Percentiles rank a stretch among this genome's conserved stretches.
Evolutionary conservation across 1,140 invertebrate genomes (phyloP).

Genomic region (Oncopeltus fasciatus): DNA sequence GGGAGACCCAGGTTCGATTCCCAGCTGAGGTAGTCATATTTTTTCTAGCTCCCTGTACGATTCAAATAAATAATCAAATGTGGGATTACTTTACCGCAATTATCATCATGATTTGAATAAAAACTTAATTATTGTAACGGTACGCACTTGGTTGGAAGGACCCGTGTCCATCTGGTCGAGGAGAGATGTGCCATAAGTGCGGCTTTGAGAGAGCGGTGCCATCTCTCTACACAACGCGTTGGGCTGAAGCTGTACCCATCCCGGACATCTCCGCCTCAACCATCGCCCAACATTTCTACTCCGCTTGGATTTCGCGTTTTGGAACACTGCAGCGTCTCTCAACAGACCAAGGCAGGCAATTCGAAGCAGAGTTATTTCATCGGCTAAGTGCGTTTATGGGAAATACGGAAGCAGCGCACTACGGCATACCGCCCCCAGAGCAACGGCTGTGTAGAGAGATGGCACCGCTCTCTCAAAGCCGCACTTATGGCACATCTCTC

Average conservation of each 20-base stretch:
- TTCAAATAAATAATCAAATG: no score
- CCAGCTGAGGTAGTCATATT: no score
- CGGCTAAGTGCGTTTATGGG: neutral
- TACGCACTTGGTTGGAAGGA: no score
- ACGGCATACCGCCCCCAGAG: constrained; percentile 29
- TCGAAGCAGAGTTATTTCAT: neutral
- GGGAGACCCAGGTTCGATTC: no score
- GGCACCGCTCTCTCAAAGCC: constrained; percentile 31
- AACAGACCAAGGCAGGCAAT: neutral
- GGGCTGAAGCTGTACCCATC: neutral
- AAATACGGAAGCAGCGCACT: constrained; percentile 21
- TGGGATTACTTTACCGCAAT: no score
- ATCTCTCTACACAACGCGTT: neutral
- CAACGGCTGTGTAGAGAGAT: constrained; percentile 29
- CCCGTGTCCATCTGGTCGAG: no score
- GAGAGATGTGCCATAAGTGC: no score
- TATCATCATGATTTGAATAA: no score
- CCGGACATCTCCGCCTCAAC: neutral
- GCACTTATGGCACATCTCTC: constrained; percentile 24
- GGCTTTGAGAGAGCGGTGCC: no score
- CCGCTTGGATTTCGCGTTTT: neutral
- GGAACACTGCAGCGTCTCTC: neutral
- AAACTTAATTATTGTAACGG: no score
- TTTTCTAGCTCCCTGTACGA: no score
- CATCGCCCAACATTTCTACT: no score